Conservation (phyloP, 2,113 vertebrate species). For the Symphodus melops region DNA sequence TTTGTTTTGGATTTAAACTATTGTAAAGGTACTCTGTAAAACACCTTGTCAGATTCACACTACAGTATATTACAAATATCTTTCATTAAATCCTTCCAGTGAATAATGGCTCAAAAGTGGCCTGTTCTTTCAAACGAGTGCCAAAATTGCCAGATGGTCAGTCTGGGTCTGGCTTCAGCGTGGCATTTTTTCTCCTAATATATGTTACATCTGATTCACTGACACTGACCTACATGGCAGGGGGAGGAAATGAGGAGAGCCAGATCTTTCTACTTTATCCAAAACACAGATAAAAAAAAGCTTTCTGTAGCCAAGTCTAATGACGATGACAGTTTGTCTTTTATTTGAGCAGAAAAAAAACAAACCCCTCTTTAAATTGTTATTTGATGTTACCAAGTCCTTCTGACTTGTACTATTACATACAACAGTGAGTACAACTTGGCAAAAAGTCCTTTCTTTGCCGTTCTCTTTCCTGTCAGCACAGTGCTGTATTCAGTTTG, state of each 20-base stretch:
- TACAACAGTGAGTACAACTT: conserved; percentile 60
- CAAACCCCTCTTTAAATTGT: conserved; percentile 51
- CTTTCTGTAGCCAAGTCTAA: conserved; percentile 58
- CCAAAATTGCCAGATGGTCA: conserved; percentile 70
- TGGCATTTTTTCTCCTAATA: conserved; percentile 46
- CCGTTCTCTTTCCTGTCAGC: conserved; percentile 21
- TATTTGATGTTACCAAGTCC: conserved; percentile 62
- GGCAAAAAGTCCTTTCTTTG: conserved; percentile 33
- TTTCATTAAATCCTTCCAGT: conserved; percentile 51
- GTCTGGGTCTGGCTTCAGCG: conserved; percentile 59
- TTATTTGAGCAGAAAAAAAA: conserved; percentile 58
- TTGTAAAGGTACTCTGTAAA: conserved; percentile 4
- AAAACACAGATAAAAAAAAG: conserved; percentile 49
- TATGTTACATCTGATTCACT: conserved; percentile 67
- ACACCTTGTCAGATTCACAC: conserved; percentile 23
- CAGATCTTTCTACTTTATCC: conserved; percentile 52
- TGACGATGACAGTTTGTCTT: conserved; percentile 65
- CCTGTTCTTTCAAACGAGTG: conserved; percentile 23
- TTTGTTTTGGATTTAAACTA: conserved; percentile 45
- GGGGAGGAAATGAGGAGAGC: conserved; percentile 54
- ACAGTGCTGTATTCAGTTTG: conserved; percentile 50
- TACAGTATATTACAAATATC: conserved; percentile 47
- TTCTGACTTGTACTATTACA: conserved; percentile 64
- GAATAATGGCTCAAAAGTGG: conserved; percentile 51
- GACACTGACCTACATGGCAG: conserved; percentile 66